Conservation (phyloP, 2,888 invertebrate species). For the Archaeoteleia sp. region DNA sequence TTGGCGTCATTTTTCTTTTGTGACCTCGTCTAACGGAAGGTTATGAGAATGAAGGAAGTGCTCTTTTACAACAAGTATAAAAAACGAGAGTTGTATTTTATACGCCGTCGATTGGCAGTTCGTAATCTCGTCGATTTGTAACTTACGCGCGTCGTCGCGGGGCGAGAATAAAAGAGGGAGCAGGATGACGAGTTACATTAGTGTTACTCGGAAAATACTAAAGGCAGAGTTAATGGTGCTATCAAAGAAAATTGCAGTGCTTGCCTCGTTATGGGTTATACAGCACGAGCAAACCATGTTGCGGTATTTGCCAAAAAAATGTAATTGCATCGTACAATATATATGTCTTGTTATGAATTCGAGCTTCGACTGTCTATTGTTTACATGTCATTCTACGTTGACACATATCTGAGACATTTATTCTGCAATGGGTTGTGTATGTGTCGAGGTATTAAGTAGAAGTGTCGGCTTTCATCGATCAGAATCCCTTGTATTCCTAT, state of each 20-base stretch:
- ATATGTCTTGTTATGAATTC: background rate
- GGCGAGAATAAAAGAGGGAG: slow-evolving; percentile 10
- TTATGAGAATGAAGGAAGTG: slow-evolving; percentile 21
- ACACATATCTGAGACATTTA: too few species aligned
- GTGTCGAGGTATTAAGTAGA: too few species aligned
- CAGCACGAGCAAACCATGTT: background rate
- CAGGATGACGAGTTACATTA: slow-evolving; percentile 16
- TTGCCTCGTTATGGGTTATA: slow-evolving; percentile 4
- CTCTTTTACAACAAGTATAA: slow-evolving; percentile 5
- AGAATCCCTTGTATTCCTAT: too few species aligned
- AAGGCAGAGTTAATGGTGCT: slow-evolving; percentile 18
- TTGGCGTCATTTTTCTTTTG: slow-evolving; percentile 27
- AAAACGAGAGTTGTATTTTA: slow-evolving; percentile 30
- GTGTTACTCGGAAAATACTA: slow-evolving; percentile 11
- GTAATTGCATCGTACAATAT: background rate
- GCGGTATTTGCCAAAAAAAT: slow-evolving; percentile 1
- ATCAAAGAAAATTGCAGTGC: slow-evolving; percentile 20
- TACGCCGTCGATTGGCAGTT: slow-evolving; percentile 22
- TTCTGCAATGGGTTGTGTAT: too few species aligned
- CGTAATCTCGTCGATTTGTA: slow-evolving; percentile 30
- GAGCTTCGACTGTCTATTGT: too few species aligned
- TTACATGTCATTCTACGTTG: too few species aligned
- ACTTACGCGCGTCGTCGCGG: slow-evolving; percentile 1
- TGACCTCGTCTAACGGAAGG: slow-evolving; percentile 23
- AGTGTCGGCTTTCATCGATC: too few species aligned